A percentile compares a stretch with the other conserved stretches of the same genome.
Evolutionary conservation across 2,113 vertebrate species (phyloP).

Genomic region (Alectura lathami): DNA sequence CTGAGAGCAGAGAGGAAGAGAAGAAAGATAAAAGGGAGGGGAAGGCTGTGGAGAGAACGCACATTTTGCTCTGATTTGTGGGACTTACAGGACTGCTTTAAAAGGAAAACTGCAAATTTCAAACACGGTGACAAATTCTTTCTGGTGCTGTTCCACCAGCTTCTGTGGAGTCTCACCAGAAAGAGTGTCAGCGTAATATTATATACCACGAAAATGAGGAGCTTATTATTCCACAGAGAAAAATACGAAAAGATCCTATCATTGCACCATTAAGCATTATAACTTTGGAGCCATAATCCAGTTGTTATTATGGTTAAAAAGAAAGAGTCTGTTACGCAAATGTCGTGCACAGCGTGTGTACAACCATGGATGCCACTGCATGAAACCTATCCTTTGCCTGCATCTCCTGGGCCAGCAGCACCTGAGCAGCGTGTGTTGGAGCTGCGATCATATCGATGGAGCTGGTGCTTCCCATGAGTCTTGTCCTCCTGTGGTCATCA

Average conservation of each 20-base stretch:
- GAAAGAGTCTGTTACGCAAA: neutral
- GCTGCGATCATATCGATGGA: neutral
- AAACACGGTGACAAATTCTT: neutral
- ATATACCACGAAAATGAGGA: neutral
- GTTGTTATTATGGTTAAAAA: neutral
- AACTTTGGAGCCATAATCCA: neutral
- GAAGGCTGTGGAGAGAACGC: neutral
- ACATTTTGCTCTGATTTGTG: neutral
- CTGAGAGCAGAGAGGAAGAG: neutral
- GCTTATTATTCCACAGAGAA: neutral
- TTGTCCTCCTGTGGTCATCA: accelerated
- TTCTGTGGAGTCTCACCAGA: neutral
- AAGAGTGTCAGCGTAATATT: neutral
- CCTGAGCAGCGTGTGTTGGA: neutral
- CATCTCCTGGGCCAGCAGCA: neutral
- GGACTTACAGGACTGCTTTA: neutral
- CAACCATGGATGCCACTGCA: neutral
- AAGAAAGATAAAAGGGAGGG: neutral
- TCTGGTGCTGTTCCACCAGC: neutral
- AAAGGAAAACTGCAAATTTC: neutral
- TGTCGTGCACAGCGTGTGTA: neutral
- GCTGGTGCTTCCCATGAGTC: neutral
- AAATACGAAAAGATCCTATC: neutral
- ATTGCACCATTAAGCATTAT: neutral
- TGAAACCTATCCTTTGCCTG: neutral